Conservation (phyloP, 2,888 invertebrate genomes). For the Byasa hedistus region DNA sequence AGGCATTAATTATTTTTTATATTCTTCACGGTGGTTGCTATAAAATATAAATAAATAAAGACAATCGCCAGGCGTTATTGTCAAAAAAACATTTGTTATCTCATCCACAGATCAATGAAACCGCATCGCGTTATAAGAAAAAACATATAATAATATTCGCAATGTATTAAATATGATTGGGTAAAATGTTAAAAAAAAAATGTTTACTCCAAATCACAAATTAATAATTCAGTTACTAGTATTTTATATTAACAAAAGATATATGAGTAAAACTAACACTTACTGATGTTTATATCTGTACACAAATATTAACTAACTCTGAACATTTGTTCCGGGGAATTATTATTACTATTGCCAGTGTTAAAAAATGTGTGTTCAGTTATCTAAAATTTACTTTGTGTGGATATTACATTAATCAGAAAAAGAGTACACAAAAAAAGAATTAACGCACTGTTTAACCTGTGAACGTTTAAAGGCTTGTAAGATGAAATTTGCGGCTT, state of each 20-base stretch:
- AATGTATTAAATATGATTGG: too few relatives aligned
- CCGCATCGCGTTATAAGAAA: too few relatives aligned
- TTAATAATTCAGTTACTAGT: too few relatives aligned
- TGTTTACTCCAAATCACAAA: too few relatives aligned
- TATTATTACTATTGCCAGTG: background rate
- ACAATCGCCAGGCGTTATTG: background rate
- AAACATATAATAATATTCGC: background rate
- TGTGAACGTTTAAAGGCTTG: slow-evolving; percentile 33
- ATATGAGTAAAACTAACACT: background rate
- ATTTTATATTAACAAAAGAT: background rate
- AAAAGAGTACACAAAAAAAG: too few relatives aligned
- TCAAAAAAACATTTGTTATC: background rate
- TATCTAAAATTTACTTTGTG: too few relatives aligned
- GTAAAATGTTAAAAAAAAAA: too few relatives aligned
- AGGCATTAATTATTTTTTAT: background rate
- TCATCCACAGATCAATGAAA: too few relatives aligned
- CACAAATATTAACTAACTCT: background rate
- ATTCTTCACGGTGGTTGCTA: background rate
- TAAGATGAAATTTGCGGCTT: slow-evolving; percentile 33
- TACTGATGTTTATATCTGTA: too few relatives aligned
- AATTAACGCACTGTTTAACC: slow-evolving; percentile 1
- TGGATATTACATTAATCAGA: too few relatives aligned
- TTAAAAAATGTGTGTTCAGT: too few relatives aligned
- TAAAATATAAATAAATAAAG: background rate
- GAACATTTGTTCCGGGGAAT: background rate